Evolutionary conservation across 2,113 vertebrate species (phyloP).

Genomic region (Melanerpes formicivorus): DNA sequence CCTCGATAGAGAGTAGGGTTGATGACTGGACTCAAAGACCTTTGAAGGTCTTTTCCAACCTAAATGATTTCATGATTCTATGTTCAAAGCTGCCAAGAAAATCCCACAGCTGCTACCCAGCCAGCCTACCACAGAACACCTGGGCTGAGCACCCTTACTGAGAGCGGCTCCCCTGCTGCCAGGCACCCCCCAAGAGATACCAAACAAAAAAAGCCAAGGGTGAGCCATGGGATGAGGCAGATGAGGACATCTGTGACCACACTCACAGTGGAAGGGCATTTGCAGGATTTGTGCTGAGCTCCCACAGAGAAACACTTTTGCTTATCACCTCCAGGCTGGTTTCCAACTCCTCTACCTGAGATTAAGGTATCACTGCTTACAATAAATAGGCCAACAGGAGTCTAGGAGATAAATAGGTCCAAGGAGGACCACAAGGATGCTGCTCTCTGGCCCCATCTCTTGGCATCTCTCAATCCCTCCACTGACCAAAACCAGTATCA

Average conservation of each 20-base stretch:
- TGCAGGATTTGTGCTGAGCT: neutral
- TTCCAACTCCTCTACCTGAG: neutral
- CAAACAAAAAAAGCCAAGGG: accelerated
- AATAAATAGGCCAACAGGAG: neutral
- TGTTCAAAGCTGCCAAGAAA: neutral
- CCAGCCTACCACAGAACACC: neutral
- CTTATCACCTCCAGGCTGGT: neutral
- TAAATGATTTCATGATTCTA: neutral
- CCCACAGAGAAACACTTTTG: neutral
- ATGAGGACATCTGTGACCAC: neutral
- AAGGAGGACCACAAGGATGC: neutral
- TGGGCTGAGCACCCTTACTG: accelerated
- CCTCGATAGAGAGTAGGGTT: too few species aligned
- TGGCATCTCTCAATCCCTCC: neutral
- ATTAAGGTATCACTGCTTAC: accelerated
- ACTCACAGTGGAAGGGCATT: accelerated
- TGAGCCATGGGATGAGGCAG: neutral
- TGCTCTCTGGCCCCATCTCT: constrained; percentile 4
- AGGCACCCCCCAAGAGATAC: too few species aligned
- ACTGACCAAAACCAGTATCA: accelerated
- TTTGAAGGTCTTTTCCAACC: too few species aligned
- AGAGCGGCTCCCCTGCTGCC: accelerated
- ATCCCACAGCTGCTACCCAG: accelerated
- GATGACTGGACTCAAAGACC: too few species aligned
- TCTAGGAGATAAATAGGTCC: neutral